These are phyloP conservation scores for Hippocampus mohnikei DNA, from an alignment of 2,113 vertebrate species.

Conservation along the genomic window DNA sequence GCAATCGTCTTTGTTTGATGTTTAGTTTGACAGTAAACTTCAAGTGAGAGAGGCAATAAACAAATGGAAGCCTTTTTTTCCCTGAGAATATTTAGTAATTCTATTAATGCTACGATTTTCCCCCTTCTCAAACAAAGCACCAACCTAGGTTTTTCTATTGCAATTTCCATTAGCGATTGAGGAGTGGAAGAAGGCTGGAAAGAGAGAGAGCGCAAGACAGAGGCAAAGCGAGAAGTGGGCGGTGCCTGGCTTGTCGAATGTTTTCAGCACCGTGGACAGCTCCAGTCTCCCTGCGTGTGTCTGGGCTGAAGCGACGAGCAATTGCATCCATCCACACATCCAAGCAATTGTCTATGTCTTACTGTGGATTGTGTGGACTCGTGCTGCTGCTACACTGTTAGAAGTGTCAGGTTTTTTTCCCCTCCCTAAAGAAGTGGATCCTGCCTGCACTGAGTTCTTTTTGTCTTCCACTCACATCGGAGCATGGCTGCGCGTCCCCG, in stretches of 20 bases:
- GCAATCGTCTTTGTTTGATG: not conserved
- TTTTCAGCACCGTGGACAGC: conserved; percentile 73
- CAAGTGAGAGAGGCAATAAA: not conserved
- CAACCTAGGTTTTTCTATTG: not conserved
- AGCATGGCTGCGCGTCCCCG: conserved; percentile 5
- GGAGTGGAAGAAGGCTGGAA: not conserved
- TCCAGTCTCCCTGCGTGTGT: conserved; percentile 41
- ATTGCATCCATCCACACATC: conserved; percentile 3
- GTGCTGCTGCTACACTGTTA: conserved; percentile 2
- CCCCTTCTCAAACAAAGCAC: not conserved
- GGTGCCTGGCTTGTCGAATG: conserved; percentile 21
- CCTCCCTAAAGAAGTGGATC: conserved; percentile 10
- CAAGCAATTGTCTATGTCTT: not conserved
- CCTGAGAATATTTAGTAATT: no score
- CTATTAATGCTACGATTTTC: not conserved
- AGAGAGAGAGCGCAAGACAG: not conserved
- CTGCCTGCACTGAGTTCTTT: conserved; percentile 34
- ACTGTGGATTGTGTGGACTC: not conserved
- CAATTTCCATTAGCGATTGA: not conserved
- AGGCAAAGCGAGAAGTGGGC: conserved; percentile 17
- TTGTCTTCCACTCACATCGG: not conserved
- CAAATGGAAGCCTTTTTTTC: no score
- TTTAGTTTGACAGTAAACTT: not conserved
- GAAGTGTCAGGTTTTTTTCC: conserved; percentile 16
- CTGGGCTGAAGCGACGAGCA: conserved; percentile 33